A percentile compares a stretch with the other conserved stretches of the same genome.
These are phyloP conservation scores for Drosophila albomicans DNA, from an alignment of 1,140 invertebrate genomes.

Conservation along the genomic window DNA sequence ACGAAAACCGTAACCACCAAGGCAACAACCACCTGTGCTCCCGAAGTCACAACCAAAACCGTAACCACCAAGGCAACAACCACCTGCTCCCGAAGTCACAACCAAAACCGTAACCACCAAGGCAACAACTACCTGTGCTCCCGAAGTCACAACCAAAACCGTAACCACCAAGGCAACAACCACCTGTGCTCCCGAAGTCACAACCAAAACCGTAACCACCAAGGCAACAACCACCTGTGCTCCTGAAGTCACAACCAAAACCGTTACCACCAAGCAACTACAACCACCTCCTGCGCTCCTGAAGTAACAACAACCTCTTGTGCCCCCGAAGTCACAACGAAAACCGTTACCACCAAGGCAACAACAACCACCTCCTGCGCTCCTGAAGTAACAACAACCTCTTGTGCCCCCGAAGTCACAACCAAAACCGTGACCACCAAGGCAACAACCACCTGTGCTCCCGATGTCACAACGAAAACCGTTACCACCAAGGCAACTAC, in stretches of 20 bases:
- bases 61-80: conserved; percentile 2
- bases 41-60: not conserved
- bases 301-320: conserved; percentile 29
- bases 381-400: conserved; percentile 27
- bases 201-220: not conserved
- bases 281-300: conserved; percentile 2
- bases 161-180: conserved; percentile 2
- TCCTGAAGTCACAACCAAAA: not conserved
- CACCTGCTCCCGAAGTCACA: not conserved
- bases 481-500: conserved; percentile 16
- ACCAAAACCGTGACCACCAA: not conserved
- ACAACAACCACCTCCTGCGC: conserved; percentile 21
- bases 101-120: not conserved
- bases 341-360: not conserved
- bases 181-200: not conserved
- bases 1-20: not conserved
- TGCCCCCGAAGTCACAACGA: not conserved
- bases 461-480: not conserved
- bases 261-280: conserved; percentile 16
- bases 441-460: not conserved
- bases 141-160: not conserved
- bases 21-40: not conserved
- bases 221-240: not conserved
- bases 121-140: not conserved
- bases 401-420: not conserved